These are phyloP conservation scores for Aplidium turbinatum DNA, from an alignment of 23 tunicate species.

Conservation along the genomic window DNA sequence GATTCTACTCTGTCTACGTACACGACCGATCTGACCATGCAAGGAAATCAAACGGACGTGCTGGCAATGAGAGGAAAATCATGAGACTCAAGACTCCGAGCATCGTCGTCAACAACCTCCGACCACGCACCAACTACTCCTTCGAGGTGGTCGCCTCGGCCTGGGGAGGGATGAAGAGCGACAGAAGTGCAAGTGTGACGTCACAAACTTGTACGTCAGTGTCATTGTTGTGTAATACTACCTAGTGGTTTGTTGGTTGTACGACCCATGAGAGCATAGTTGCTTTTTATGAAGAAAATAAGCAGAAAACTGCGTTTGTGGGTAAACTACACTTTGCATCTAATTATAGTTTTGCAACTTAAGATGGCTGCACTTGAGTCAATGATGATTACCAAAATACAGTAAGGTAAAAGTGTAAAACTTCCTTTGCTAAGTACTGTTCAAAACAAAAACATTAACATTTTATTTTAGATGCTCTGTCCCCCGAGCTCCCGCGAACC, in stretches of 20 bases:
- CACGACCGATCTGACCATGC: not conserved
- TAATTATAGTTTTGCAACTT: too few relatives aligned
- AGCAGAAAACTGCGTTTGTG: too few relatives aligned
- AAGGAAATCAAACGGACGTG: conserved; percentile 1
- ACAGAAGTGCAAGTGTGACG: conserved; percentile 37
- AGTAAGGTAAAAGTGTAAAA: too few relatives aligned
- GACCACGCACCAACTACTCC: conserved; percentile 50
- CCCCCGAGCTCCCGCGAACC: conserved; percentile 39
- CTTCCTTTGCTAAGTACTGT: too few relatives aligned
- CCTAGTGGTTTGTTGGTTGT: too few relatives aligned
- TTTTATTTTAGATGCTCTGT: conserved; percentile 34
- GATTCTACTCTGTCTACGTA: conserved; percentile 41
- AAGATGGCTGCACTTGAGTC: too few relatives aligned
- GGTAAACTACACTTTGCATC: too few relatives aligned
- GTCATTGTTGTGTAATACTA: not conserved
- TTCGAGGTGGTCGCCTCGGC: conserved; percentile 47
- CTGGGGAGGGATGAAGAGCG: conserved; percentile 42
- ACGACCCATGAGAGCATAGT: too few relatives aligned
- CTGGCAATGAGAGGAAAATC: conserved; percentile 20
- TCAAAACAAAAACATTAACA: too few relatives aligned
- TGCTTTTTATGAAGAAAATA: too few relatives aligned
- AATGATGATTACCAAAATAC: too few relatives aligned
- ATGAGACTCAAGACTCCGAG: not conserved
- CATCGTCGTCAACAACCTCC: conserved; percentile 33
- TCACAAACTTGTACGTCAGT: conserved; percentile 48